These are phyloP conservation scores for Oenanthe oenanthe DNA, from an alignment of 2,113 vertebrate genomes.

Conservation along the genomic window DNA sequence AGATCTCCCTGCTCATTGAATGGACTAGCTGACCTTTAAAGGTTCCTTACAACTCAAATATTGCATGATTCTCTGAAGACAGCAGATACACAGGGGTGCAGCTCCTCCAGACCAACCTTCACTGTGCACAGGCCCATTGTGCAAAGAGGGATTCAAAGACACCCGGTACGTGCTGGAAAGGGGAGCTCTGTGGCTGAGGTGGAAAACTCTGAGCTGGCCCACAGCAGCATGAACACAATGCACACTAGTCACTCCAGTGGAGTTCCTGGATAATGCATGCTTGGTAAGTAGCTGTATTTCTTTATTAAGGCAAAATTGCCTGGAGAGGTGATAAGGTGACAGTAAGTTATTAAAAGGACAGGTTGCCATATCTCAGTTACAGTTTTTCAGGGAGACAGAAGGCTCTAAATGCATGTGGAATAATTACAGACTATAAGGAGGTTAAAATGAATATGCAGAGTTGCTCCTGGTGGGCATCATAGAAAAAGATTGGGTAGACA, in stretches of 20 bases:
- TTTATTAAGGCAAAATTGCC: not conserved
- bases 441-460: not conserved
- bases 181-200: not conserved
- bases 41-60: not conserved
- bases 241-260: not conserved
- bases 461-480: not conserved
- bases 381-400: not conserved
- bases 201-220: not conserved
- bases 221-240: not conserved
- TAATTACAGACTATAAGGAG: not conserved
- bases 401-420: not conserved
- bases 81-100: not conserved
- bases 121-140: fast-evolving
- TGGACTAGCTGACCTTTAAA: not conserved
- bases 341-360: not conserved
- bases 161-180: not conserved
- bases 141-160: not conserved
- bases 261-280: not conserved
- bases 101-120: not conserved
- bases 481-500: not conserved
- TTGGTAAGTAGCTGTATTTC: not conserved
- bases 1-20: not conserved
- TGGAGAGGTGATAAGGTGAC: not conserved
- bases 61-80: not conserved
- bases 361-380: not conserved